These are phyloP conservation scores for Choreutis nemorana DNA, from an alignment of 2,888 invertebrate genomes.

Conservation along the genomic window DNA sequence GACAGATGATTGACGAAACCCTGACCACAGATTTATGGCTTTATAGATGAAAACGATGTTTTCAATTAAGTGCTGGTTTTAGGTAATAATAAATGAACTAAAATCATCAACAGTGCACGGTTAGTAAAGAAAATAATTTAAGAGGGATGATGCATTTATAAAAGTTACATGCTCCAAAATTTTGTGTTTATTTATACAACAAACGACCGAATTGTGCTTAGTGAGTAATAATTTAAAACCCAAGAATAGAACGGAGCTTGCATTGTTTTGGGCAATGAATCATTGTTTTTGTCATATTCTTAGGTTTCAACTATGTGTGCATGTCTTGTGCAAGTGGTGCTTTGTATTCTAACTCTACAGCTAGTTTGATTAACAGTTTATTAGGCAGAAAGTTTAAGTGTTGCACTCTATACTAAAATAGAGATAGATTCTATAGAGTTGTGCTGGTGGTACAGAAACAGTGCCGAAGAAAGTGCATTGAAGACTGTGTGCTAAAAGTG, in stretches of 20 bases:
- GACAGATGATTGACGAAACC: too few species aligned
- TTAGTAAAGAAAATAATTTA: too few species aligned
- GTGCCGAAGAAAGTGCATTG: constrained; percentile 53
- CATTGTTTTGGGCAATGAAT: constrained; percentile 13
- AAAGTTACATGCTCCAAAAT: constrained; percentile 12
- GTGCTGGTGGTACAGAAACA: constrained; percentile 33
- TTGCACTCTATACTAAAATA: constrained; percentile 49
- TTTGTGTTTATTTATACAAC: constrained; percentile 4
- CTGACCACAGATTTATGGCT: too few species aligned
- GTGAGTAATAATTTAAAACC: constrained; percentile 24
- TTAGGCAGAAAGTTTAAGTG: constrained; percentile 44
- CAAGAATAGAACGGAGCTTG: constrained; percentile 19
- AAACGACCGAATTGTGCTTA: constrained; percentile 17
- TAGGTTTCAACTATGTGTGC: constrained; percentile 43
- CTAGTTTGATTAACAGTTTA: constrained; percentile 47
- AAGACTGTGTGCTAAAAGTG: constrained; percentile 58
- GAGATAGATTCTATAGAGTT: constrained; percentile 46
- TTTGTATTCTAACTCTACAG: constrained; percentile 41
- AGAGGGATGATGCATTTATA: too few species aligned
- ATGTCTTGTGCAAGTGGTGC: constrained; percentile 44
- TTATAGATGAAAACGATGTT: too few species aligned
- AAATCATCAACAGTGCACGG: constrained; percentile 1
- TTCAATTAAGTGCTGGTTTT: constrained; percentile 3
- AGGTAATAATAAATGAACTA: neutral
- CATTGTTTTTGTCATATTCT: constrained; percentile 22